These are phyloP conservation scores for Pantelozetes paolii DNA, from an alignment of 2,888 invertebrate genomes.

Conservation along the genomic window DNA sequence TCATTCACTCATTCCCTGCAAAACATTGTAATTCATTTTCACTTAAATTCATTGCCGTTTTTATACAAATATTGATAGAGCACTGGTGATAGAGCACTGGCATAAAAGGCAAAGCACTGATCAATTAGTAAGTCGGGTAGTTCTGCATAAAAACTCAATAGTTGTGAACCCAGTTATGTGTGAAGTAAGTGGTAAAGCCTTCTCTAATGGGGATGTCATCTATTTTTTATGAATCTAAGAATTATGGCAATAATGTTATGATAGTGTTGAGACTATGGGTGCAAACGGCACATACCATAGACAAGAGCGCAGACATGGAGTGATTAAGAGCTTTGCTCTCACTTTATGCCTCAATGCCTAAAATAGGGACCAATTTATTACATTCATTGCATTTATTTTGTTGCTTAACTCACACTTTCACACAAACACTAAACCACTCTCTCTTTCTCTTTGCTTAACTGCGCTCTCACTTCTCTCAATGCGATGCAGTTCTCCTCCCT, in stretches of 20 bases:
- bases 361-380: constrained; percentile 28
- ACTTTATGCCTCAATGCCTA: constrained; percentile 34
- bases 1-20: constrained; percentile 9
- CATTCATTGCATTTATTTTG: constrained; percentile 30
- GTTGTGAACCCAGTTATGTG: constrained; percentile 12
- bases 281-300: neutral
- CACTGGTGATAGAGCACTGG: neutral
- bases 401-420: neutral
- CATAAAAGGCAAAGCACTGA: constrained; percentile 7
- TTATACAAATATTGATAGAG: constrained; percentile 32
- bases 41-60: constrained; percentile 31
- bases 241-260: constrained; percentile 29
- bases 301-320: neutral
- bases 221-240: constrained; percentile 16
- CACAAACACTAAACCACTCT: constrained; percentile 8
- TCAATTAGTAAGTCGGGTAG: constrained; percentile 33
- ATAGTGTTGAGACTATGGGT: neutral
- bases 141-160: constrained; percentile 12
- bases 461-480: constrained; percentile 1
- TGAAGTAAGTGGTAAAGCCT: neutral
- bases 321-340: constrained; percentile 36
- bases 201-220: constrained; percentile 32
- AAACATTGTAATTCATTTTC: constrained; percentile 31
- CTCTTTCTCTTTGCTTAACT: constrained; percentile 27
- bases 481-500: neutral